Evolutionary conservation across 2,797 vertebrate species (phyloP).

Genomic region (Phrynocephalus forsythii): DNA sequence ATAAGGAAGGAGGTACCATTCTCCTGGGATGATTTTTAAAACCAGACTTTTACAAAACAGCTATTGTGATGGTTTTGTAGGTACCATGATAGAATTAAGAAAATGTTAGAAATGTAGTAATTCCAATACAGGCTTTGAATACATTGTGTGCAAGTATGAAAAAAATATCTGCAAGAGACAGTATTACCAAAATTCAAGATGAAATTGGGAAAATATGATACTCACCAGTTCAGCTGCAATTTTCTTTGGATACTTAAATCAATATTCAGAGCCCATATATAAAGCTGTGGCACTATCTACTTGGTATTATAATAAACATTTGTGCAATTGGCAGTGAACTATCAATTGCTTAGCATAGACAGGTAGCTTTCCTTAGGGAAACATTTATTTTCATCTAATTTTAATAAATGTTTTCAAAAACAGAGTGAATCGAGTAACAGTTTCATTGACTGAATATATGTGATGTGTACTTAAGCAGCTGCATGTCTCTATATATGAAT

Average conservation of each 20-base stretch:
- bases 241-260: not conserved
- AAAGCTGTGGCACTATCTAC: not conserved
- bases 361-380: no score
- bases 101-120: not conserved
- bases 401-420: no score
- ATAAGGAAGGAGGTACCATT: no score
- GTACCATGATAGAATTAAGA: not conserved
- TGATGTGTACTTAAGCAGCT: no score
- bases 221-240: not conserved
- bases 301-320: not conserved
- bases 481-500: no score
- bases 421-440: no score
- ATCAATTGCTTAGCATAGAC: not conserved
- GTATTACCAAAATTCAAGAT: not conserved
- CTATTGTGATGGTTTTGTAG: not conserved
- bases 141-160: not conserved
- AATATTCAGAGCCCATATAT: not conserved
- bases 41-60: not conserved
- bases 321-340: not conserved
- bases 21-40: no score
- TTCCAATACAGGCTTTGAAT: not conserved
- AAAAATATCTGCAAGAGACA: not conserved
- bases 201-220: not conserved
- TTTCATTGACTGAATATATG: no score
- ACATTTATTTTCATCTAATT: no score